These are phyloP conservation scores for Platygyra sinensis DNA, from an alignment of 64 coral and sea anemone genomes.

Conservation along the genomic window DNA sequence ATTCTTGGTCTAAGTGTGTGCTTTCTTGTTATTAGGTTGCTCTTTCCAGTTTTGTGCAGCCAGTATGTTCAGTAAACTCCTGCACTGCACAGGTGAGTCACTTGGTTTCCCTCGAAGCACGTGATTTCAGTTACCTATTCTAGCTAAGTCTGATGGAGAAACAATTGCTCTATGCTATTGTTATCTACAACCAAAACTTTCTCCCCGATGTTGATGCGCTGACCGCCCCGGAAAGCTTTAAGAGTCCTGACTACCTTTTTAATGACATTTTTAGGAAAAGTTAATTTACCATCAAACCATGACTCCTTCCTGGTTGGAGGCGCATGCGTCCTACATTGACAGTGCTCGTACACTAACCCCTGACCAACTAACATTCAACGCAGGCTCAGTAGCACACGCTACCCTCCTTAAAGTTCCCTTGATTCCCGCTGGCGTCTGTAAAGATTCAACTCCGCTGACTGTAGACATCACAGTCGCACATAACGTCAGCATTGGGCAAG, in stretches of 20 bases:
- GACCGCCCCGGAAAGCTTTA: too few species aligned
- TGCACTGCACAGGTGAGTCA: neutral
- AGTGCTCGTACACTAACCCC: neutral
- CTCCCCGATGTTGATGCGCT: too few species aligned
- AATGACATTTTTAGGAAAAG: neutral
- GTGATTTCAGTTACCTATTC: too few species aligned
- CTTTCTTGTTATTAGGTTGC: neutral
- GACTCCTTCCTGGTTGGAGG: slow-evolving; percentile 16
- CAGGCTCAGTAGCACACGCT: neutral
- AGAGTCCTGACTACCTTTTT: too few species aligned
- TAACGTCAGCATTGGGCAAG: slow-evolving; percentile 22
- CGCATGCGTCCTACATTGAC: slow-evolving; percentile 34
- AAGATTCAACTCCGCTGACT: slow-evolving; percentile 3
- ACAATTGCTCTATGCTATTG: too few species aligned
- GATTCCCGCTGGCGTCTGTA: neutral
- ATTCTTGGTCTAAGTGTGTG: neutral
- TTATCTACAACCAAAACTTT: too few species aligned
- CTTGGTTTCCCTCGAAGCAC: neutral
- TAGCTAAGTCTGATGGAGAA: too few species aligned
- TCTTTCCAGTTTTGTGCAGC: neutral
- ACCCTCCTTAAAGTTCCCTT: slow-evolving; percentile 1
- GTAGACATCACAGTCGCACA: slow-evolving; percentile 4
- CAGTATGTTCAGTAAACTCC: neutral
- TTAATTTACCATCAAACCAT: slow-evolving; percentile 20
- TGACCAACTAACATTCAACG: slow-evolving; percentile 14